A percentile compares a stretch with the other conserved stretches of the same genome.
These are phyloP conservation scores for Pantelozetes paolii DNA, from an alignment of 2,888 invertebrate species.

Conservation along the genomic window DNA sequence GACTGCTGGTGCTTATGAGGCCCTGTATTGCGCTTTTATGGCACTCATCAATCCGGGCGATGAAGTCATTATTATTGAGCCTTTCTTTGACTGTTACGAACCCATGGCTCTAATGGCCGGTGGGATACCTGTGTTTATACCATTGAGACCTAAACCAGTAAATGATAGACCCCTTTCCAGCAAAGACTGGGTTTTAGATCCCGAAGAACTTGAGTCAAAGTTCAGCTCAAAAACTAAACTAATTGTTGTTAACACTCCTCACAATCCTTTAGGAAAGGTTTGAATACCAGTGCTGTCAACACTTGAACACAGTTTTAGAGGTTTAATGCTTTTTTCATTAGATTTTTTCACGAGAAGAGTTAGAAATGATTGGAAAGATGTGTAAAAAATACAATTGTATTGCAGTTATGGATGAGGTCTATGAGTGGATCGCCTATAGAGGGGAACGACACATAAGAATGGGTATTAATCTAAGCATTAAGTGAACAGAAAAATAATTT, in stretches of 20 bases:
- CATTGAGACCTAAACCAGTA: constrained; percentile 65
- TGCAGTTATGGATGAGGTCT: constrained; percentile 93
- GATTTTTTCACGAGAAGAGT: constrained; percentile 53
- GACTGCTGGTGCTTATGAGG: constrained; percentile 90
- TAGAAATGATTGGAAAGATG: constrained; percentile 68
- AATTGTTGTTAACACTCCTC: constrained; percentile 93
- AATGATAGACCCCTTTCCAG: constrained; percentile 62
- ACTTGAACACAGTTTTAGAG: background rate
- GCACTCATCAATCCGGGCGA: constrained; percentile 76
- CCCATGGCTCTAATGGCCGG: constrained; percentile 87
- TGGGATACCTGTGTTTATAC: constrained; percentile 78
- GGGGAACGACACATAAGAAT: constrained; percentile 81
- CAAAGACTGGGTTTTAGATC: constrained; percentile 83
- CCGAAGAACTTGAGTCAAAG: constrained; percentile 68
- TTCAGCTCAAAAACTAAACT: constrained; percentile 87
- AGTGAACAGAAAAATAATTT: background rate
- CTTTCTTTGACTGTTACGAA: constrained; percentile 96
- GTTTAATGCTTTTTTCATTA: constrained; percentile 46
- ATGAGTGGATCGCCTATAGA: constrained; percentile 91
- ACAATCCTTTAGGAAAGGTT: constrained; percentile 95
- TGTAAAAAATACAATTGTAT: constrained; percentile 88
- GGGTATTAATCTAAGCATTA: constrained; percentile 59
- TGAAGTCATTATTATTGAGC: constrained; percentile 87
- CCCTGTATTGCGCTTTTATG: constrained; percentile 77
- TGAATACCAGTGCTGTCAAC: too few species aligned